A percentile compares a stretch with the other conserved stretches of the same genome.
Evolutionary conservation across 2,797 vertebrate genomes (phyloP).

Genomic region (Clangula hyemalis): DNA sequence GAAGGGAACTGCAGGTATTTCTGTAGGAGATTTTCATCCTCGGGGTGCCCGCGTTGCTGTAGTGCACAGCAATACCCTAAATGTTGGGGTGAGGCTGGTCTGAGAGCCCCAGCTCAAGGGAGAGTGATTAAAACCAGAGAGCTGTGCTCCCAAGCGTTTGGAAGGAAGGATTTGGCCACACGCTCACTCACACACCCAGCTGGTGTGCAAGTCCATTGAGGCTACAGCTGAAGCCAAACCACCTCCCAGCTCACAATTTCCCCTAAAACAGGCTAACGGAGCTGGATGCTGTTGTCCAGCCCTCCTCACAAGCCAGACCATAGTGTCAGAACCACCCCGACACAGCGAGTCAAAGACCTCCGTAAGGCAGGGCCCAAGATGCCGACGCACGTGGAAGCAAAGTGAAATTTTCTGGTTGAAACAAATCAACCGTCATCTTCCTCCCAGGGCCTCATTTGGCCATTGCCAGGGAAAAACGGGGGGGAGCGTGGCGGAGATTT

Average conservation of each 20-base stretch:
- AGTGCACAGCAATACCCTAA: not conserved
- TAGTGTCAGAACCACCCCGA: not conserved
- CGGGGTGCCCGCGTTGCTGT: not conserved
- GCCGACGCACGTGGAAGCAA: rapidly evolving
- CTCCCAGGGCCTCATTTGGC: not conserved
- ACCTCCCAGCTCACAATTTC: not conserved
- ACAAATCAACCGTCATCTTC: not conserved
- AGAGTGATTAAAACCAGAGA: not conserved
- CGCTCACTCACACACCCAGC: not conserved
- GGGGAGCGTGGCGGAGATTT: not conserved
- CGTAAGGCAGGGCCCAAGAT: not conserved
- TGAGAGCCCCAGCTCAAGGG: not conserved
- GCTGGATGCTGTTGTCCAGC: not conserved
- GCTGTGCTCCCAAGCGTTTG: not conserved
- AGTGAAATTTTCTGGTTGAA: not conserved
- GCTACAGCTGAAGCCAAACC: not conserved
- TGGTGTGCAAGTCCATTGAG: not conserved
- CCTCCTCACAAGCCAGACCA: not conserved
- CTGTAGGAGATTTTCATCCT: not conserved
- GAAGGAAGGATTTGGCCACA: not conserved
- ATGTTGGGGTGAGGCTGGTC: not conserved
- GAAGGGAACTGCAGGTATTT: not conserved
- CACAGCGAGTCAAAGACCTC: not conserved
- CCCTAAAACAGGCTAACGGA: not conserved
- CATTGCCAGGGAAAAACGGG: not conserved